These are phyloP conservation scores for Sialia sialis DNA, from an alignment of 2,113 vertebrate genomes.

Conservation along the genomic window DNA sequence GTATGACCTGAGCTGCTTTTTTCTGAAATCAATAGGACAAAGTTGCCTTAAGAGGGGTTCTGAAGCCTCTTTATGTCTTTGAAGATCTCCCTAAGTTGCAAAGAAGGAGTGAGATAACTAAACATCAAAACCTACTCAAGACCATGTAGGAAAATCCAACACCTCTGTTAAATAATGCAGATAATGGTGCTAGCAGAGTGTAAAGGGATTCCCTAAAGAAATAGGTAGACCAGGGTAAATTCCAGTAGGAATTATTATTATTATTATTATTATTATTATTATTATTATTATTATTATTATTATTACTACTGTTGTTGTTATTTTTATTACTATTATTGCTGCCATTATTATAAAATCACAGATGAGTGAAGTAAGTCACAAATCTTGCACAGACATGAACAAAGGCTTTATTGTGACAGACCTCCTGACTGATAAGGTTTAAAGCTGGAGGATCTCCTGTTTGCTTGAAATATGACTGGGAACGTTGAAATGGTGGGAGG, in stretches of 20 bases:
- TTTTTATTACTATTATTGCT: neutral
- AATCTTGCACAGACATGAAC: neutral
- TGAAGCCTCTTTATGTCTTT: neutral
- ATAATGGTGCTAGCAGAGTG: neutral
- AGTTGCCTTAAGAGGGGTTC: neutral
- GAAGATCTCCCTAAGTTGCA: neutral
- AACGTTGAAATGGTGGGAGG: neutral
- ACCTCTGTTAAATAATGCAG: neutral
- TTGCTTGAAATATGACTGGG: neutral
- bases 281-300: neutral
- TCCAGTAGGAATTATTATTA: neutral
- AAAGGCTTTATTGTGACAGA: neutral
- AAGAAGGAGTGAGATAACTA: neutral
- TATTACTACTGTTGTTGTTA: fast-evolving
- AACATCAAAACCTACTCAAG: neutral
- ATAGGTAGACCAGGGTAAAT: neutral
- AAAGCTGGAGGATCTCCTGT: neutral
- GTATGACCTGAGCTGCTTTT: neutral
- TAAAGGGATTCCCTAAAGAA: neutral
- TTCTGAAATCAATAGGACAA: neutral
- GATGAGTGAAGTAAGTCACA: neutral
- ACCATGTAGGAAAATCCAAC: neutral
- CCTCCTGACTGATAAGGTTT: neutral
- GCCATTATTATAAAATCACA: neutral
- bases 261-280: neutral